Base-by-base conservation (phyloP, 2,888 invertebrate species). In the Ametastegia equiseti region DNA sequence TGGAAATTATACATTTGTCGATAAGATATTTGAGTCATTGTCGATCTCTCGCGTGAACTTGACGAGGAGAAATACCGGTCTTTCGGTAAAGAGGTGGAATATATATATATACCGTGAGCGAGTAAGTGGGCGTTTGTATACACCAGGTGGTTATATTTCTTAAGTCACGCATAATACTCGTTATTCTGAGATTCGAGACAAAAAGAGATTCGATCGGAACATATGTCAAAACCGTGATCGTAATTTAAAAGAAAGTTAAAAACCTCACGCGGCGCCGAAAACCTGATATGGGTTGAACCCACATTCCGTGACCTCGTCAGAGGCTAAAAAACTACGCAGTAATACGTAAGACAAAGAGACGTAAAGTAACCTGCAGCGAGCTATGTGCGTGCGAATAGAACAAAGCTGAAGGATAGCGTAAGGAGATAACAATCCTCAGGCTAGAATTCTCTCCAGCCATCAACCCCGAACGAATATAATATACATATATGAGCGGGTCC, bases 241-340 rank as follows among this genome's bases (percentile, higher is more conserved):
- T 63, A 63, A 63, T 63, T 63, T 30, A 33, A 63, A 15, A 63
- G 63, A 63, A 63, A 63, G 63, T 33, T n/a, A 33, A n/a, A 63
- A 33, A 63, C 63, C 30, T n/a, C n/a, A 63, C 33, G 63, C 63
- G 15, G n/a, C n/a, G n/a, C 30, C 33, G n/a, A 33, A 63, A 63
- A 63, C 30, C 30, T 63, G 33, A 27, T n/a, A 63, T 33, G 19
- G 63, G 33, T 33, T n/a, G n/a, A 30, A 63, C n/a, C 63, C 33
- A 33, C 33, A 19, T 54, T 7, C n/a, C n/a, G 33, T 33, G 63
- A 63, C 63, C 63, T n/a, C 33, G 30, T 15, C 11, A 54, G 19
- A 54, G 11, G 30, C 15, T 60, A 60, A 23, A n/a, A 23, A 60
- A 60, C 60, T 60, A 30, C 27, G 30, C 60, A 60, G 60, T 60